Percentiles rank a stretch among this genome's conserved stretches.
Evolutionary conservation across 64 coral and sea anemone species (phyloP).

Genomic region (Dendrophyllia cribrosa): DNA sequence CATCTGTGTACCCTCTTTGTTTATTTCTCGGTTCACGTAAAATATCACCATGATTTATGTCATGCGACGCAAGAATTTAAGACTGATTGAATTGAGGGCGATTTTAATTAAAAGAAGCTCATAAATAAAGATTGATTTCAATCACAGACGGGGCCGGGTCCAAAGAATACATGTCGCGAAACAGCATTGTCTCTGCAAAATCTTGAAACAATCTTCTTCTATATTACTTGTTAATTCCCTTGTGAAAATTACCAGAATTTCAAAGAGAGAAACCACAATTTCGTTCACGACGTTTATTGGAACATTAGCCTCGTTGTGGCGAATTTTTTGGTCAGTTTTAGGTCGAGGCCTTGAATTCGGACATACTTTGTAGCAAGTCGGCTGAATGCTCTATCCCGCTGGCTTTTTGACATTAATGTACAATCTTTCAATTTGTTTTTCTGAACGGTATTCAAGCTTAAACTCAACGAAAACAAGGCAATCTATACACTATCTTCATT

Average conservation of each 20-base stretch:
- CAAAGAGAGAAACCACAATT: too few species aligned
- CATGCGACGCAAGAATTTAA: conserved; percentile 13
- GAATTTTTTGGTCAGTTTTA: too few species aligned
- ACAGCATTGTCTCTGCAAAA: not conserved
- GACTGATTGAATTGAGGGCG: not conserved
- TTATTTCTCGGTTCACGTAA: conserved; percentile 8
- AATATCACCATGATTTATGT: conserved; percentile 5
- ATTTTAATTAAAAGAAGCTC: conserved; percentile 18
- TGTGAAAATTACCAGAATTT: too few species aligned
- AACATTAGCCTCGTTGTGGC: too few species aligned
- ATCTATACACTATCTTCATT: not conserved
- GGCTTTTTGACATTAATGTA: not conserved
- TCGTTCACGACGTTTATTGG: too few species aligned
- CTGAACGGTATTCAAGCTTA: not conserved
- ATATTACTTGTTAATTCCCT: too few species aligned
- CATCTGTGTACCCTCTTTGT: not conserved
- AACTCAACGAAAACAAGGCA: not conserved
- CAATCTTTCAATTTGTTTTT: not conserved
- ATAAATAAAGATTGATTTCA: conserved; percentile 6
- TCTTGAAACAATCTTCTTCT: too few species aligned
- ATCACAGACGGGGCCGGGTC: not conserved
- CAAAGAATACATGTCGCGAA: not conserved
- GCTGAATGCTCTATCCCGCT: not conserved
- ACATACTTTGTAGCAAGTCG: too few species aligned
- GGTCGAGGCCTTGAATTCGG: too few species aligned